A percentile compares a stretch with the other conserved stretches of the same genome.
phyloP scores from a whole-genome alignment of 2,888 invertebrate species.

The Cataglyphis cursor region DNA sequence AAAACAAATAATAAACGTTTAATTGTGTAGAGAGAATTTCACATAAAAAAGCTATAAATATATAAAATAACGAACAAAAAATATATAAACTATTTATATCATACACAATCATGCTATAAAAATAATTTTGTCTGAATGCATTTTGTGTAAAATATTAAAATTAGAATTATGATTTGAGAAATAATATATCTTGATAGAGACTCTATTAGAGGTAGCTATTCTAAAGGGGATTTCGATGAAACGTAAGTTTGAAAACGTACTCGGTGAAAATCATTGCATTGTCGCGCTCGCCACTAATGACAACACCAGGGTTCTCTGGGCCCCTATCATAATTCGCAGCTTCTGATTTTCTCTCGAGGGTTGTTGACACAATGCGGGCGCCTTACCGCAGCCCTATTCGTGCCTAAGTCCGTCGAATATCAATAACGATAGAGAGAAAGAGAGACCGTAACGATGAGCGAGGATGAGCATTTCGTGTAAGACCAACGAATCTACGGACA shows the following conservation, averaged over 20 bases:
- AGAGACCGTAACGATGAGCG: constrained; percentile 48
- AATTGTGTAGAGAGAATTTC: background rate
- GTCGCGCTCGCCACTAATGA: constrained; percentile 77
- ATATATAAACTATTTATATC: background rate
- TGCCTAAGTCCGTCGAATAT: constrained; percentile 80
- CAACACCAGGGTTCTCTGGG: constrained; percentile 79
- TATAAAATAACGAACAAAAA: background rate
- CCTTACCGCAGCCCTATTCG: constrained; percentile 83
- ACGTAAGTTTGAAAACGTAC: constrained; percentile 73
- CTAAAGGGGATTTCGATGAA: constrained; percentile 24
- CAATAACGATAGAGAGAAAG: constrained; percentile 77
- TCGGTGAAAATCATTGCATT: constrained; percentile 63
- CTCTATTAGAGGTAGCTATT: background rate
- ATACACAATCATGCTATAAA: background rate
- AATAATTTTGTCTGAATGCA: background rate
- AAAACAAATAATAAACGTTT: background rate
- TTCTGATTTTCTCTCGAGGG: constrained; percentile 83
- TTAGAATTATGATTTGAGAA: background rate
- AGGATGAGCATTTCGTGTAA: constrained; percentile 55
- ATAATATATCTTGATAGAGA: background rate
- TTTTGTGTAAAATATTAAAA: background rate
- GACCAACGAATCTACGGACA: constrained; percentile 54
- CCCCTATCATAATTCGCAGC: constrained; percentile 86
- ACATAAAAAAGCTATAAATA: background rate
- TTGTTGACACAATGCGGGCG: constrained; percentile 85